Evolutionary conservation across 2,113 vertebrate species (phyloP).

Genomic region (Neomonachus schauinslandi): DNA sequence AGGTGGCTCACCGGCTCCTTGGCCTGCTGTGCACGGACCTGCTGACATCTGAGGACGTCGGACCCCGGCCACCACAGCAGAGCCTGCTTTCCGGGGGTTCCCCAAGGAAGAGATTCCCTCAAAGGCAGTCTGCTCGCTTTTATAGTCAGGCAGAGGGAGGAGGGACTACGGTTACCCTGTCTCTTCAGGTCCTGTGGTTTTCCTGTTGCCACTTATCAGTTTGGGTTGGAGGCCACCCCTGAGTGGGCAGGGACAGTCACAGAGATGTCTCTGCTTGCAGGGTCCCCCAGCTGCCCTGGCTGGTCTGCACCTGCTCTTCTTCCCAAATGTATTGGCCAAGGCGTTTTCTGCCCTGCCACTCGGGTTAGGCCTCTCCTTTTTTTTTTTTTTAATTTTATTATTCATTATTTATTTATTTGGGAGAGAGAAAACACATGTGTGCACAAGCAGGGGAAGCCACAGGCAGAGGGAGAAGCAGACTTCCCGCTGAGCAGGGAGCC

Average conservation of each 20-base stretch:
- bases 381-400: neutral
- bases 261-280: neutral
- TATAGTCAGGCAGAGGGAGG: neutral
- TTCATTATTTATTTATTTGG: too few species aligned
- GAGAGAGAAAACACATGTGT: too few species aligned
- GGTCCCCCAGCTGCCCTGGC: too few species aligned
- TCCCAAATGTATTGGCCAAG: accelerated
- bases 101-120: too few species aligned
- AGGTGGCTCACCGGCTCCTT: neutral
- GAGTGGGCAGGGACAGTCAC: too few species aligned
- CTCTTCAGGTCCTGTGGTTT: neutral
- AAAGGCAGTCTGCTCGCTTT: neutral
- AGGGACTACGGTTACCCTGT: neutral
- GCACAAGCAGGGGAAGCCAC: too few species aligned
- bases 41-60: neutral
- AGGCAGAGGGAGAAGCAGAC: neutral
- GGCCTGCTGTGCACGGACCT: neutral
- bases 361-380: neutral
- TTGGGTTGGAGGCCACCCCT: neutral
- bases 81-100: neutral
- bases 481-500: neutral
- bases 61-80: neutral
- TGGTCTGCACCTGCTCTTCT: accelerated
- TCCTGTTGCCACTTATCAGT: too few species aligned
- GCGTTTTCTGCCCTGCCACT: accelerated